Base-by-base conservation (phyloP, 2,113 vertebrate species). In the Platysternon megacephalum region DNA sequence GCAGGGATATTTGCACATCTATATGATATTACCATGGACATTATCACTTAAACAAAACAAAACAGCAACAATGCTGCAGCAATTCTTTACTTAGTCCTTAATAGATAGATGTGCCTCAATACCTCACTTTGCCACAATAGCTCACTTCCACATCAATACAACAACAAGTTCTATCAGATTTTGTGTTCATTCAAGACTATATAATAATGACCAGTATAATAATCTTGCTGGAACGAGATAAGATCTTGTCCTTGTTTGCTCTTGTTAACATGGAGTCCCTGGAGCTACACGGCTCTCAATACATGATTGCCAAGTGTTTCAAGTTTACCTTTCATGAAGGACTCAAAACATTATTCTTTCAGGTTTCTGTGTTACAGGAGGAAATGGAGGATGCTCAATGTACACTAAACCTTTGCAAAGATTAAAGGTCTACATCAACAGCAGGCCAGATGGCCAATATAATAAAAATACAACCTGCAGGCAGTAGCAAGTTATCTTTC, bases 391-490 rank as follows among this genome's bases (percentile, higher is more conserved):
- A 35, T 86, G 86, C 51, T 42, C 81, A 68, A 65, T 1, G 10
- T 44, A 97, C 44, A 74, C 82, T 80, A 89, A 92, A 93, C 82
- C 61, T 93, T 86, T 10, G 35, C 81, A 93, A 93, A 93, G 49
- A 74, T 91, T 26, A 3, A 89, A 94, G 93, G 56, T 86, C 48
- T 68, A 68, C 76, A 95, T 76, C 91, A 97, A 72, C 91, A 96
- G 39, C 61, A 82, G 76, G 85, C 94, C 97, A 98, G 94, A 97
- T 96, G 95, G 97, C 53, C 88, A 91, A 85, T 78, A 91, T 91
- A 95, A 94, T 74, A 96, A 93, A 93, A 94, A 93, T 74, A 72
- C 81, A 95, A 58, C 58, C 82, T 90, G 91, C 61, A 93, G 91
- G 78, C 35, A 93, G 81, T 53, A 91, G 83, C 94, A 78, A 94